Base-by-base conservation (phyloP, 2,888 invertebrate genomes). In the Caenorhabditis doughertyi region DNA sequence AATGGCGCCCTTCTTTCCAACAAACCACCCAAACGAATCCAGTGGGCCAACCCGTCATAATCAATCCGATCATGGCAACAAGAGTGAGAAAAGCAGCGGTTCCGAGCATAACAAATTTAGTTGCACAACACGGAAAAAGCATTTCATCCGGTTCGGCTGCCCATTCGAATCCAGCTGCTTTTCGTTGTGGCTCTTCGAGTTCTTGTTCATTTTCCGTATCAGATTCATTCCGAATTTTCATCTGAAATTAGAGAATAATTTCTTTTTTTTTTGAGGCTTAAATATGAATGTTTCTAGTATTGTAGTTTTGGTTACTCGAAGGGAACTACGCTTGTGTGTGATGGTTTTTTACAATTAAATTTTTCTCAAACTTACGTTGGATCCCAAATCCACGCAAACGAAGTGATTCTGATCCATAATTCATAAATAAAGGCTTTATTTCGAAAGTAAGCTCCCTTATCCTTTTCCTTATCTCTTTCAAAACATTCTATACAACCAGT, bases 101-200 rank as follows among this genome's bases (percentile, higher is more conserved):
- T 4, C 74, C 74, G 39, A 76, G 23, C 35, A 76, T 53, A 7
- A 64, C 55, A 44, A 27, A 73, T 55, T 73, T 73, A 9, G 72
- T 53, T 27, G 72, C 32, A 62, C 44, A 23, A 49, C 71, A 47
- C 32, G 64, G 47, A 23, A 72, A 47, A 9, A 72, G 32, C 49
- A 29, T 35, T 18, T 72, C 71, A 18, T 71, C 71, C 35, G 60
- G 47, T 8, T 72, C 72, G 47, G 60, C 60, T 5, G 53, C 72
- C 64, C 68, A 68, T 5, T 74, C 73, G 47, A 74, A 64, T 39
- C 62, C 72, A 7, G 72, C 72, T 21, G 18, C 32, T n/a, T 42
- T 18, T 21, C 72, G 62, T 4, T 51, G 32, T 3, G 44, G n/a
- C n/a, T n/a, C n/a, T 39, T 39, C 11, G 5, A 13, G 21, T 23